Base-by-base conservation (phyloP, 2,888 invertebrate genomes). In the Teleogryllus oceanicus region DNA sequence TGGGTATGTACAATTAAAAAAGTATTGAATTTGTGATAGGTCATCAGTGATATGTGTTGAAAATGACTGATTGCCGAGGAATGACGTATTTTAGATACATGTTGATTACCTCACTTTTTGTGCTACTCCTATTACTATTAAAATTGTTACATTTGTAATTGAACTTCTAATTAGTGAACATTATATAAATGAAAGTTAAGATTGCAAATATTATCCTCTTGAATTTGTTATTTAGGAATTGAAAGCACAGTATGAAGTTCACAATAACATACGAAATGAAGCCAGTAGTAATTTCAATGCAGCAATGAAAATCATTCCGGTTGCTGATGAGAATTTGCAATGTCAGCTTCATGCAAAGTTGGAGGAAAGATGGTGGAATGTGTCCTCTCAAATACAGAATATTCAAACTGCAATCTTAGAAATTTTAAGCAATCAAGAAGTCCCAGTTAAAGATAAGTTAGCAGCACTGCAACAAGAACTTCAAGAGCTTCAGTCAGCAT, bases 291-390 rank as follows among this genome's bases (percentile, higher is more conserved):
- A 92, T 82, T 92, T 96, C 84, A 94, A 95, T 85, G 93, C 93
- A 84, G 92, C 95, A 0, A 86, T 96, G 81, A 91, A 92, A 85
- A 92, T 94, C 11, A 89, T 96, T 76, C 94, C 95, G 0, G 89
- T 96, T n/a, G 92, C 94, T 0, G 96, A 96, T 84, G 95, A 95
- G 87, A 92, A 93, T 90, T 87, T 93, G 0, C 95, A 95, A 85
- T 89, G 95, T 2, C 92, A 94, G 84, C 93, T 93, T 87, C 93
- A 94, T 85, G 91, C 91, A 0, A 93, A 94, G 83, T 88, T 95
- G 50, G 93, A 94, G 86, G 92, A 93, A 82, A 92, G 93, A 83
- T 96, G 95, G 94, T 89, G 90, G 78, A 89, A 89, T 49, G 88
- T 94, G 0, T 90, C 92, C 0, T 87, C 89, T 1, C 90, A 89